These are phyloP conservation scores for Lithophane semibrunnea DNA, from an alignment of 2,888 invertebrate species.

Conservation along the genomic window DNA sequence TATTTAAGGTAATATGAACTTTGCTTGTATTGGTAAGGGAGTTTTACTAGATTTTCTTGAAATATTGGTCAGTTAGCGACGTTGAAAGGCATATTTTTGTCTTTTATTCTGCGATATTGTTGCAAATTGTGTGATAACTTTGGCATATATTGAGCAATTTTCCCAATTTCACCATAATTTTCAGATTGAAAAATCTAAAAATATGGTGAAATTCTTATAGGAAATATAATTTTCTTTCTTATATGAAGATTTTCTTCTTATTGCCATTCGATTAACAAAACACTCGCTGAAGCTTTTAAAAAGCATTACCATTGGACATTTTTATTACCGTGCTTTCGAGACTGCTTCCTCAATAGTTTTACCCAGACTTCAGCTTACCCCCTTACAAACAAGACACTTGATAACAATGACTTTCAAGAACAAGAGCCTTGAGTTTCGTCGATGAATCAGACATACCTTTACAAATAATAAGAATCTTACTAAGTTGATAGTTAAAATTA, in stretches of 20 bases:
- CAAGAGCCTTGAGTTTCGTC: conserved; percentile 53
- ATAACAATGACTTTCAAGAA: conserved; percentile 54
- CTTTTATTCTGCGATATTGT: no score
- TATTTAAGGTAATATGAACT: not conserved
- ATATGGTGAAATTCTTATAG: not conserved
- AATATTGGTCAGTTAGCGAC: no score
- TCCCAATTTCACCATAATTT: no score
- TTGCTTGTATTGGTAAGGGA: fast-evolving
- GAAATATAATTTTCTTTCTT: conserved; percentile 3
- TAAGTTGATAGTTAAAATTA: conserved; percentile 6
- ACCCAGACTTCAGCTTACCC: conserved; percentile 7
- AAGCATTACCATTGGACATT: not conserved
- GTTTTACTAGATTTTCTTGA: not conserved
- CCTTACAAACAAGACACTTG: not conserved
- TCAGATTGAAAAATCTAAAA: no score
- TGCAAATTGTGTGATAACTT: not conserved
- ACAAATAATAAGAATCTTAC: conserved; percentile 41
- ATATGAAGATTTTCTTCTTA: not conserved
- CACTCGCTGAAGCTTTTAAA: not conserved
- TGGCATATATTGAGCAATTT: not conserved
- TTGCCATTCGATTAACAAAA: not conserved
- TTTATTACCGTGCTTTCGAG: not conserved
- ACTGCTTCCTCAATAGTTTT: not conserved
- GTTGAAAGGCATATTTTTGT: no score
- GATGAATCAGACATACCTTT: conserved; percentile 51